Evolutionary conservation across 2,797 vertebrate genomes (phyloP).

Genomic region (Rhinichthys osculus): DNA sequence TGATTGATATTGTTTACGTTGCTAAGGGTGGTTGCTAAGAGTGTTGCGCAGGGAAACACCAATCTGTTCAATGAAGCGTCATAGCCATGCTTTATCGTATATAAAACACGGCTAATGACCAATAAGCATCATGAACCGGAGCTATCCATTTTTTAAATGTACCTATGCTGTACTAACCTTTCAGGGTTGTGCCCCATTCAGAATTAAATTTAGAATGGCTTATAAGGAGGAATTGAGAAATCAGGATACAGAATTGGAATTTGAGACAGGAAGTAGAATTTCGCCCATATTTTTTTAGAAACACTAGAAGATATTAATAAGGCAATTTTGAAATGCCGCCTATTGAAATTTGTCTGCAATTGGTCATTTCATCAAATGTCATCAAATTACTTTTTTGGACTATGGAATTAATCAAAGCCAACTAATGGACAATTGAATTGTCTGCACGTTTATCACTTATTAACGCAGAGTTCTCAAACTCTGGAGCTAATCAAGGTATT

Average conservation of each 20-base stretch:
- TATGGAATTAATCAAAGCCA: background rate
- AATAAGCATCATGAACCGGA: background rate
- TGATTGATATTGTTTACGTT: background rate
- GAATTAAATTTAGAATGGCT: background rate
- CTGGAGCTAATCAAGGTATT: background rate
- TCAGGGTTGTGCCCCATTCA: background rate
- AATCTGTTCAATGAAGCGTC: background rate
- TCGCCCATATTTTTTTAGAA: background rate
- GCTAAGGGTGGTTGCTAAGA: background rate
- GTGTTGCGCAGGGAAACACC: background rate
- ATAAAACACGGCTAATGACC: background rate
- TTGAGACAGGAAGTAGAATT: background rate
- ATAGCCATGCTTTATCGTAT: background rate
- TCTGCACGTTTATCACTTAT: background rate
- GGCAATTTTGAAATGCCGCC: background rate
- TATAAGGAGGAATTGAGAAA: background rate
- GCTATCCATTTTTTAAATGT: background rate
- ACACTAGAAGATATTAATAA: background rate
- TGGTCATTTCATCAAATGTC: background rate
- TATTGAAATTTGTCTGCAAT: background rate
- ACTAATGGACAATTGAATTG: background rate
- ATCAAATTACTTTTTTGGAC: background rate
- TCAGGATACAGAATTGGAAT: background rate
- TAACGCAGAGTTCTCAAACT: background rate
- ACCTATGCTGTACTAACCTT: background rate